Percentiles rank a stretch among this genome's conserved stretches.
phyloP scores from a whole-genome alignment of 2,797 vertebrate species.

The Picus viridis region DNA sequence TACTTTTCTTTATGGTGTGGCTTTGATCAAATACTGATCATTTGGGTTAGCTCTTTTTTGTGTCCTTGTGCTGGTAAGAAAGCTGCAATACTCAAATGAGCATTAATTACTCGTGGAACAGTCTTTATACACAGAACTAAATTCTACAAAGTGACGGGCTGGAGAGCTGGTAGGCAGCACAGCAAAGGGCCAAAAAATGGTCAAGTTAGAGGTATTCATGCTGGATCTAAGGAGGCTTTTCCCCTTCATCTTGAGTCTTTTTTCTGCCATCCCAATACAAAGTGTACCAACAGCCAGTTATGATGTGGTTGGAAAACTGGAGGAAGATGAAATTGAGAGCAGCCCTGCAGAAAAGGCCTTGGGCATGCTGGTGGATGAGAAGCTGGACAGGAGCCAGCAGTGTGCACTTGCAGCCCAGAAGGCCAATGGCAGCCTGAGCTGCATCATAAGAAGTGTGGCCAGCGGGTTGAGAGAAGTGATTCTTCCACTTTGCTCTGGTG shows the following conservation, averaged over 20 bases:
- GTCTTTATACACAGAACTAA: neutral
- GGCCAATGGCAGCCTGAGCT: no score
- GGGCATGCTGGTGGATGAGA: no score
- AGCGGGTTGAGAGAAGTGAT: no score
- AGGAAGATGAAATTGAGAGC: no score
- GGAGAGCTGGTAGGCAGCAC: neutral
- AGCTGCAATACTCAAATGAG: neutral
- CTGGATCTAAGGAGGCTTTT: neutral
- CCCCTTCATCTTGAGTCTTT: neutral
- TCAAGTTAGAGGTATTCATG: neutral
- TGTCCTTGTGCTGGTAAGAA: neutral
- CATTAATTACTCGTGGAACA: neutral
- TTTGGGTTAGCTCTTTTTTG: neutral
- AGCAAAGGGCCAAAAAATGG: neutral
- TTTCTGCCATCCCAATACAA: neutral
- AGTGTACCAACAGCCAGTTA: neutral
- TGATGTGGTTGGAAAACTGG: neutral
- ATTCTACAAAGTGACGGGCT: neutral
- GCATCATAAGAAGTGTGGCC: no score
- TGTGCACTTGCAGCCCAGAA: no score
- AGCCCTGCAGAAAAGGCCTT: no score
- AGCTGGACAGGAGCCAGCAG: no score
- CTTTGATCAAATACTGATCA: constrained; percentile 1
- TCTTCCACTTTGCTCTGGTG: no score
- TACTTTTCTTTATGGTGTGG: neutral